Percentiles rank a stretch among this genome's conserved stretches.
Evolutionary conservation across 2,797 vertebrate species (phyloP).

Genomic region (Diceros bicornis): DNA sequence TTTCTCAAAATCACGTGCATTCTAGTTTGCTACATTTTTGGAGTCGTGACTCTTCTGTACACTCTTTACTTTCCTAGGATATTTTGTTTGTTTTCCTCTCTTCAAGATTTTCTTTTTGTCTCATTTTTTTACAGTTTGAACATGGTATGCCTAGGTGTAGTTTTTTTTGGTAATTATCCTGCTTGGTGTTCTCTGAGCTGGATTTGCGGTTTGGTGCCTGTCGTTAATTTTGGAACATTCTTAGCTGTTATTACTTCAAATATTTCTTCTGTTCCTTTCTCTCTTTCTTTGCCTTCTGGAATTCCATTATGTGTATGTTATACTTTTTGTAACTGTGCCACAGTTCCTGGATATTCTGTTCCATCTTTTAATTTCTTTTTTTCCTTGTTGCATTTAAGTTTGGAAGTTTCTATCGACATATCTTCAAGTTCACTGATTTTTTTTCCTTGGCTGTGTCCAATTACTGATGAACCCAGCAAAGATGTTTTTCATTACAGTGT

Average conservation of each 20-base stretch:
- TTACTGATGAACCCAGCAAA: background rate
- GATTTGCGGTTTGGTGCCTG: background rate
- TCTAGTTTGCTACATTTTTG: background rate
- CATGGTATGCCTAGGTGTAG: background rate
- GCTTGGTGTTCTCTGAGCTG: background rate
- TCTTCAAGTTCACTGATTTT: background rate
- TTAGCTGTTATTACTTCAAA: background rate
- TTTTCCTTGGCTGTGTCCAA: background rate
- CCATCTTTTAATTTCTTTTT: background rate
- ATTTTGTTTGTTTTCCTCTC: background rate
- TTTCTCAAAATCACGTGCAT: background rate
- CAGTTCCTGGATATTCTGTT: background rate
- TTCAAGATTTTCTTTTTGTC: background rate
- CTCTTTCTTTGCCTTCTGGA: background rate
- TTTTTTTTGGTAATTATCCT: background rate
- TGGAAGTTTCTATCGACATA: background rate
- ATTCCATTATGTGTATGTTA: background rate
- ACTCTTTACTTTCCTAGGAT: background rate
- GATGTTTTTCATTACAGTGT: background rate
- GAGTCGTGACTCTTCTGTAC: background rate
- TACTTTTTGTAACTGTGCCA: background rate
- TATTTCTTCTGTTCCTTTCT: slow-evolving; percentile 10
- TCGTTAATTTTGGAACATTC: slow-evolving; percentile 8
- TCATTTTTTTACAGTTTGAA: background rate
- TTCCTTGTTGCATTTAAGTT: background rate